phyloP scores from a whole-genome alignment of 2,888 invertebrate species.

The Campaea margaritaria region DNA sequence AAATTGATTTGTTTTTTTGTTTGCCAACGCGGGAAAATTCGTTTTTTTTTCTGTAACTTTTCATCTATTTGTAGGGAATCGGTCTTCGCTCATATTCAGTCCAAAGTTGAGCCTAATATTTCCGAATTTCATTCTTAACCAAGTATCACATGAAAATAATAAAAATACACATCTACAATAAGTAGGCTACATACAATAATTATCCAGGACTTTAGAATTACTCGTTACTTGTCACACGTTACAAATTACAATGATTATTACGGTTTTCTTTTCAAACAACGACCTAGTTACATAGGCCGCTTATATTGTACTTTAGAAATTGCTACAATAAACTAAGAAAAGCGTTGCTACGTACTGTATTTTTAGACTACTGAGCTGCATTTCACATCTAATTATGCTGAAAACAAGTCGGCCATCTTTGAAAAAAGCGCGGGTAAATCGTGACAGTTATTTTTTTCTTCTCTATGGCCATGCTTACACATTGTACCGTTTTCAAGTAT shows the following conservation, averaged over 20 bases:
- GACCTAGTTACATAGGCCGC: too few relatives aligned
- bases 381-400: too few relatives aligned
- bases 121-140: slow-evolving; percentile 24
- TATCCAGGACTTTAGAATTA: slow-evolving; percentile 10
- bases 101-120: slow-evolving; percentile 26
- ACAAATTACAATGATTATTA: background rate
- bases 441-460: too few relatives aligned
- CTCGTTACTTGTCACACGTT: slow-evolving; percentile 1
- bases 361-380: too few relatives aligned
- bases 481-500: slow-evolving; percentile 6
- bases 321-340: too few relatives aligned
- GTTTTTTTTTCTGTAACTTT: background rate
- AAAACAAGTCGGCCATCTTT: too few relatives aligned
- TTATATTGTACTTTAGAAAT: too few relatives aligned
- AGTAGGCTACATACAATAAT: slow-evolving; percentile 2
- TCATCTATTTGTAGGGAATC: slow-evolving; percentile 1
- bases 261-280: too few relatives aligned
- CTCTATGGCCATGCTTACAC: slow-evolving; percentile 3
- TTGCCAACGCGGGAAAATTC: background rate
- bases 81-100: slow-evolving; percentile 27
- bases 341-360: too few relatives aligned
- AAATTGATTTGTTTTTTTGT: too few relatives aligned
- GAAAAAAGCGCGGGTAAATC: too few relatives aligned
- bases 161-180: slow-evolving; percentile 17
- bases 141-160: slow-evolving; percentile 43